Base-by-base conservation (phyloP, 2,888 invertebrate genomes). In the Tricholauxania praeusta region DNA sequence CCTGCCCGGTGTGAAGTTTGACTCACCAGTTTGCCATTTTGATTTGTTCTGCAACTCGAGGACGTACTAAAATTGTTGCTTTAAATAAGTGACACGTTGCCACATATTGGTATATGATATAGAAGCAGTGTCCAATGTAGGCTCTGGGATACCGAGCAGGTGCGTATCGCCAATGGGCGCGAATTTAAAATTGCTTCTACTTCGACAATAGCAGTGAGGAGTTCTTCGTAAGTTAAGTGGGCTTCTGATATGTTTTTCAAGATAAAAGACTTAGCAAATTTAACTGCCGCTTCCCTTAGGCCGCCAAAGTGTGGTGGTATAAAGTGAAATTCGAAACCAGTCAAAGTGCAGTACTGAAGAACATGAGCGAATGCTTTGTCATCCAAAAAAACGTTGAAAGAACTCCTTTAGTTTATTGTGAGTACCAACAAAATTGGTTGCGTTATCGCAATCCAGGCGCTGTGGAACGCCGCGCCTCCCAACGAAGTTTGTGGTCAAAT, bases 241-340 rank as follows among this genome's bases (percentile, higher is more conserved):
- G 78, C 73, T 62, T 72, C 68, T 73, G 66, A 73, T 75, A 22
- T 76, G 74, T 53, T 76, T 71, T 12, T 73, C 52, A n/a, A 69
- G 72, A 10, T 65, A 28, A 28, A 74, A 12, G 32, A 39, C 47
- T 7, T 32, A 32, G 14, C 53, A 4, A 8, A 15, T 49, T 67
- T 32, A 69, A 47, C 8, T 32, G 32, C 32, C 32, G 32, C 32
- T 32, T 32, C 32, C 32, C 32, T 5, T 5, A 32, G 32, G 32
- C 75, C 74, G 28, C 74, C 74, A 48, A 76, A 77, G 53, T 77
- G 59, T 15, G 75, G 77, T n/a, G 73, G 77, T 32, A 74, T 73
- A 60, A n/a, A n/a, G n/a, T n/a, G n/a, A n/a, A n/a, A n/a, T n/a
- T n/a, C n/a, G n/a, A n/a, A n/a, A n/a, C n/a, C 64, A 19, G 48